Percentiles rank a stretch among this genome's conserved stretches.
These are phyloP conservation scores for Zenarchopterus dispar DNA, from an alignment of 2,797 vertebrate genomes.

Conservation along the genomic window DNA sequence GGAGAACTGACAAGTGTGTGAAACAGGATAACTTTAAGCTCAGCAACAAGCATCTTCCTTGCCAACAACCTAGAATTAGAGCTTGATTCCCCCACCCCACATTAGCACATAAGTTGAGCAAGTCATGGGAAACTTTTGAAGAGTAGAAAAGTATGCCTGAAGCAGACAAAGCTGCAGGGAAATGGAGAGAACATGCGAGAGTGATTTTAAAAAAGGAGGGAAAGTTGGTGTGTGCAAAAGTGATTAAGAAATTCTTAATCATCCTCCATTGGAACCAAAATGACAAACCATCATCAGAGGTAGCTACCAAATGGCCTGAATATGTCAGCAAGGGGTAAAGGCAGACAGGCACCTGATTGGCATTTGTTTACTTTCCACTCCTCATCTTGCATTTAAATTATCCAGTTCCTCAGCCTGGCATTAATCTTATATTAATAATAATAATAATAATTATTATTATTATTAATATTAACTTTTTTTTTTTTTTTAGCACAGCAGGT, in stretches of 20 bases:
- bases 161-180: conserved; percentile 10
- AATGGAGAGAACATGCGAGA: too few species aligned
- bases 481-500: conserved; percentile 31
- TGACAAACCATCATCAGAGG: conserved; percentile 56
- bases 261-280: conserved; percentile 40
- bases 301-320: conserved; percentile 66
- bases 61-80: conserved; percentile 60
- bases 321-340: conserved; percentile 66
- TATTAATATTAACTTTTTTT: background rate
- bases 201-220: conserved; percentile 15
- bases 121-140: conserved; percentile 38
- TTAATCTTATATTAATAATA: too few species aligned
- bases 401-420: conserved; percentile 38
- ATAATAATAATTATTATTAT: too few species aligned
- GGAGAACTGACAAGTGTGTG: conserved; percentile 77
- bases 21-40: conserved; percentile 80
- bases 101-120: conserved; percentile 53
- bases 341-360: conserved; percentile 20
- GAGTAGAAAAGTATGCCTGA: conserved; percentile 12
- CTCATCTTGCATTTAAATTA: conserved; percentile 41
- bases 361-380: conserved; percentile 51
- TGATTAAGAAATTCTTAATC: conserved; percentile 70
- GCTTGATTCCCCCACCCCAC: conserved; percentile 54
- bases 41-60: conserved; percentile 59
- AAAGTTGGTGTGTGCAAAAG: conserved; percentile 12